These are phyloP conservation scores for Cydia amplana DNA, from an alignment of 1,140 invertebrate species.

Conservation along the genomic window DNA sequence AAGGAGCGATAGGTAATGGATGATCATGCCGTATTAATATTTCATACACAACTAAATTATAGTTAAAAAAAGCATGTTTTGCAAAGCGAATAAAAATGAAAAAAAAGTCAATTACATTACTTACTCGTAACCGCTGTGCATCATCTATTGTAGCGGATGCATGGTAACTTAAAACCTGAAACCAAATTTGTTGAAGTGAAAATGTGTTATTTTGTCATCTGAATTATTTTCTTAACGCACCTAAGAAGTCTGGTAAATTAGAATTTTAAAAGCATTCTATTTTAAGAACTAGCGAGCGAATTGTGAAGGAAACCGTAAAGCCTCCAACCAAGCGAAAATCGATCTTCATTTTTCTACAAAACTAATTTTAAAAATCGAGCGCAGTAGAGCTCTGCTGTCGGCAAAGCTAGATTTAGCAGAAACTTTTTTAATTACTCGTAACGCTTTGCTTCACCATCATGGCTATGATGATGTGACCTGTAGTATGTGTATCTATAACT, in stretches of 20 bases:
- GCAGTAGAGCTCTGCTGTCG: background rate
- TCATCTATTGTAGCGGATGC: conserved; percentile 95
- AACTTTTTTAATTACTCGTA: conserved; percentile 18
- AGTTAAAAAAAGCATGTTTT: background rate
- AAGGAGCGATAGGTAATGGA: background rate
- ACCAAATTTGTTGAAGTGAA: conserved; percentile 34
- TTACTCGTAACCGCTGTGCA: conserved; percentile 89
- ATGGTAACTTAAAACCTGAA: conserved; percentile 94
- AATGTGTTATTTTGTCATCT: background rate
- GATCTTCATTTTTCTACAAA: background rate
- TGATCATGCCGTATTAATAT: background rate
- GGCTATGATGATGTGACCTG: too few relatives aligned
- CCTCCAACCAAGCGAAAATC: background rate
- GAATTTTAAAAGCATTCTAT: too few relatives aligned
- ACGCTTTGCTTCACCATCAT: background rate
- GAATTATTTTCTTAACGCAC: too few relatives aligned
- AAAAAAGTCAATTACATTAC: conserved; percentile 53
- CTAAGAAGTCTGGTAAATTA: too few relatives aligned
- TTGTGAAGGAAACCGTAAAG: too few relatives aligned
- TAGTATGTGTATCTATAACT: background rate
- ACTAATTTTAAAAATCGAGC: background rate
- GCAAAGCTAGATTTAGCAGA: background rate
- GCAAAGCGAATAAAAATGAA: background rate
- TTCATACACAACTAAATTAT: background rate
- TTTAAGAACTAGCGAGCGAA: too few relatives aligned